These are phyloP conservation scores for Leptodactylus fallax DNA, from an alignment of 2,797 vertebrate genomes.

Conservation along the genomic window DNA sequence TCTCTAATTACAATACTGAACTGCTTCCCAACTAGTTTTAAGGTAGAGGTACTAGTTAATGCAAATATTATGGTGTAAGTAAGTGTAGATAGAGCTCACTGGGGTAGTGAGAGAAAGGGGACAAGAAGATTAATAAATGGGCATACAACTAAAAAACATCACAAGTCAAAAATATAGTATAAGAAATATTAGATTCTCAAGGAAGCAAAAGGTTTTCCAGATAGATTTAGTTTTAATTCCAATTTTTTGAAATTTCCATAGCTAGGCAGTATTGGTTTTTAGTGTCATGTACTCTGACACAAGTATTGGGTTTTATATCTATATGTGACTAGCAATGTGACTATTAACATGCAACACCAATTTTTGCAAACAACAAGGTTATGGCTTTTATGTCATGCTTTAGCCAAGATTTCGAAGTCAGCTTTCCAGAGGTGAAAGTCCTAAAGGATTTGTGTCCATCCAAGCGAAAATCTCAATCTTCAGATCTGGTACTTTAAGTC, in stretches of 20 bases:
- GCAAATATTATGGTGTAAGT: too few species aligned
- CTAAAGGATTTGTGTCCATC: constrained; percentile 60
- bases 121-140: too few species aligned
- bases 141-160: too few species aligned
- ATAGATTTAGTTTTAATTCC: not conserved
- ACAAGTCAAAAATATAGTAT: too few species aligned
- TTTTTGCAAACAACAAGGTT: constrained; percentile 45
- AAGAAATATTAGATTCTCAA: not conserved
- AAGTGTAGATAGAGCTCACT: too few species aligned
- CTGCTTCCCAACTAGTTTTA: too few species aligned
- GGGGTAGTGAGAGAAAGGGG: too few species aligned
- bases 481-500: constrained; percentile 20
- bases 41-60: too few species aligned
- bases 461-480: constrained; percentile 4
- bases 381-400: constrained; percentile 49
- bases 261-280: constrained; percentile 38
- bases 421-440: constrained; percentile 52
- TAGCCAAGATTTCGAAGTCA: constrained; percentile 36
- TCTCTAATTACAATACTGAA: too few species aligned
- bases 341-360: constrained; percentile 44
- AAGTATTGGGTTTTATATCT: constrained; percentile 22
- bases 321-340: not conserved
- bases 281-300: not conserved
- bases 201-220: not conserved
- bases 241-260: not conserved